These are phyloP conservation scores for Lepus europaeus DNA, from an alignment of 2,113 vertebrate genomes.

Conservation along the genomic window DNA sequence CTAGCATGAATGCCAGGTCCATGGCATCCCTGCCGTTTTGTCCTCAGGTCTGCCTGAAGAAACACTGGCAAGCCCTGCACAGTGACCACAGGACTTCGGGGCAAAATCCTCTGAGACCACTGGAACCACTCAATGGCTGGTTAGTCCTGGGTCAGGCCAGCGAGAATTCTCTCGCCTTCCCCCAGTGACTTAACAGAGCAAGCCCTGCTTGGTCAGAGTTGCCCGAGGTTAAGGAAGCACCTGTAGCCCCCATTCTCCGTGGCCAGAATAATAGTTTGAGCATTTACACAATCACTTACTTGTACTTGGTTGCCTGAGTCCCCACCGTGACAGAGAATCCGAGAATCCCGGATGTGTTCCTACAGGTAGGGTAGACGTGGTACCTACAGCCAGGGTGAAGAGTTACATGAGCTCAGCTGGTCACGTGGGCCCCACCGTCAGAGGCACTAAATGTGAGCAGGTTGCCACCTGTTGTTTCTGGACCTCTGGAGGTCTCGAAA, in stretches of 20 bases:
- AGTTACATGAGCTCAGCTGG: neutral
- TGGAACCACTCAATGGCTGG: neutral
- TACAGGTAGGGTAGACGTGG: constrained; percentile 96
- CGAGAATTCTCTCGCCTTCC: neutral
- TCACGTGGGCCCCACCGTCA: neutral
- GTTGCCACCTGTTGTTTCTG: neutral
- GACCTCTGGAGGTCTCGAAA: neutral
- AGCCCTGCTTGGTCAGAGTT: neutral
- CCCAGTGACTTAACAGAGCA: neutral
- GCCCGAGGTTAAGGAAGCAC: neutral
- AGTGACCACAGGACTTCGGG: neutral
- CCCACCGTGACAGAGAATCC: constrained; percentile 98
- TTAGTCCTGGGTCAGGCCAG: neutral
- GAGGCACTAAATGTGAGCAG: neutral
- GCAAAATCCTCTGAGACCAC: neutral
- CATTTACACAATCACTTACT: constrained; percentile 85
- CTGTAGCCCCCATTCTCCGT: neutral
- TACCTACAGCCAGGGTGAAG: constrained; percentile 89
- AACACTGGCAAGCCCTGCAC: neutral
- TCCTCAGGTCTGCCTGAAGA: neutral
- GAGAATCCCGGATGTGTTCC: constrained; percentile 97
- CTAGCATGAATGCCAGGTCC: neutral
- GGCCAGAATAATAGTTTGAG: neutral
- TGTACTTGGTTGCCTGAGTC: constrained; percentile 97
- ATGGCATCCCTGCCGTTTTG: neutral